These are phyloP conservation scores for Lindbergichthys nudifrons DNA, from an alignment of 2,797 vertebrate genomes.

Conservation along the genomic window DNA sequence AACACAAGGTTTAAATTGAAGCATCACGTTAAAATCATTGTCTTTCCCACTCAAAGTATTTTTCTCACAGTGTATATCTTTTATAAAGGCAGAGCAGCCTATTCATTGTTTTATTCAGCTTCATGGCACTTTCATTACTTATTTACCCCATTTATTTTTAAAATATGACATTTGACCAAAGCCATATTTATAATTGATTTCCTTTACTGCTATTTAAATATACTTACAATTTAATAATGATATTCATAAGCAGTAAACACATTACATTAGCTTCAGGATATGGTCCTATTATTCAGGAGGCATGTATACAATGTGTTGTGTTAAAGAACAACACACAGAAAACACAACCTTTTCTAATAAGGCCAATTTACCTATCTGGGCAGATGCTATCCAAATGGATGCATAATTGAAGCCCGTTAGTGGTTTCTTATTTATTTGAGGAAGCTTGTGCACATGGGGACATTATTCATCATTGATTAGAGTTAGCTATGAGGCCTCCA, in stretches of 20 bases:
- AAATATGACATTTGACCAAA: conserved; percentile 7
- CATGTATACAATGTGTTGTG: conserved; percentile 25
- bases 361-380: conserved; percentile 24
- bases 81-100: conserved; percentile 8
- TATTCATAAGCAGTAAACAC: not conserved
- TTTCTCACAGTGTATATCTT: conserved; percentile 14
- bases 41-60: conserved; percentile 44
- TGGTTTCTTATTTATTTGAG: conserved; percentile 30
- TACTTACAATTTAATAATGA: not conserved
- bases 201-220: not conserved
- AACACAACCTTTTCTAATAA: conserved; percentile 42
- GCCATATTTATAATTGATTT: not conserved
- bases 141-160: not conserved
- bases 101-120: conserved; percentile 25
- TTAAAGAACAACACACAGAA: conserved; percentile 20
- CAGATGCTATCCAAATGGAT: conserved; percentile 42
- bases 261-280: conserved; percentile 19
- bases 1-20: conserved; percentile 15
- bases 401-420: conserved; percentile 22
- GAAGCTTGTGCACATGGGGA: conserved; percentile 22
- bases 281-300: conserved; percentile 14
- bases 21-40: conserved; percentile 24
- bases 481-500: conserved; percentile 30
- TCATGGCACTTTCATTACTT: not conserved
- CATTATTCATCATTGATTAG: conserved; percentile 28